Base-by-base conservation (phyloP, 1,140 invertebrate species). In the Pseudomyrmex sp. region DNA sequence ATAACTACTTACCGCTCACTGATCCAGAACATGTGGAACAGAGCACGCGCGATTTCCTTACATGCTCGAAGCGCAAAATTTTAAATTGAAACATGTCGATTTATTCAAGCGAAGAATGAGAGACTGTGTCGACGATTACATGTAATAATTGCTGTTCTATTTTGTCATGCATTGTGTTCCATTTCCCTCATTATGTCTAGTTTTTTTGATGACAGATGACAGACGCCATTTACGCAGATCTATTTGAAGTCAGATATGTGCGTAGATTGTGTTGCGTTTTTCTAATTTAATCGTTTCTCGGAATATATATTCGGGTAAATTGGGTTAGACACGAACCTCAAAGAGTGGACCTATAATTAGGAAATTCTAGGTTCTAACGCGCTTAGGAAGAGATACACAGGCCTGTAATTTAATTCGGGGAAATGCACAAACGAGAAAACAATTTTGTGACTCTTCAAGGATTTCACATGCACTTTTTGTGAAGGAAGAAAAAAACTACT, bases 1-100 rank as follows among this genome's bases (percentile, higher is more conserved):
- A 79, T 79, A 70, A 23, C 20, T 54, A 54, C 68, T 72, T 48
- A 23, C 15, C 54, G 76, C 20, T 80, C 76, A n/a, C 23, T 72
- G 76, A 50, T 72, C 54, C 76, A 13, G 66, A 80, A 80, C 76
- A 80, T 72, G 54, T 80, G 66, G 76, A 80, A 72, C 66, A 35
- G 35, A 35, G n/a, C 66, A 61, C 66, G 52, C 18, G 44, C 76
- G 56, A 72, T 80, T 70, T 70, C 56, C 46, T 35, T 59, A 35
- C 66, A 20, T 23, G 76, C 35, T 72, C 46, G 10, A 12, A 58
- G 1, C 52, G 20, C 15, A 59, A 18, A 72, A 72, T 72, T 61
- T 80, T 72, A 59, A 10, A 80, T 80, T 59, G 66, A 59, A 70
- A 59, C 54, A 58, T 70, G 46, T 48, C 54, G 44, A 72, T 59